Evolutionary conservation across 2,888 invertebrate genomes (phyloP), one percentile per base, ranked within the genome.

Genomic region (Euplagia quadripunctaria): DNA sequence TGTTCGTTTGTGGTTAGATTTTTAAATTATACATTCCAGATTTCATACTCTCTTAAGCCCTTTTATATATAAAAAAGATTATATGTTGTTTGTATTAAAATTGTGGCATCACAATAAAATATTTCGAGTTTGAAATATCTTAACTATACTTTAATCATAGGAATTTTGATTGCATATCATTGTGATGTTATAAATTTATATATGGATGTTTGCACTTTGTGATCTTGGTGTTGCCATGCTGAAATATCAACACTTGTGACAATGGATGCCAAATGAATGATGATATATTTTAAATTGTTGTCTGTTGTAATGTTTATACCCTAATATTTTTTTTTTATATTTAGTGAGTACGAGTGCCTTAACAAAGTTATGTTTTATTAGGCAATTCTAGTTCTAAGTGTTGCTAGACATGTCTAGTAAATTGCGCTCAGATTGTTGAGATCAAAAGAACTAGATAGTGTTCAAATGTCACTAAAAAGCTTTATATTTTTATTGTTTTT

Each of bases 241-340:
- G 63, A 72, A 80, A 82, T 77, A 78, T 87, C 80, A 84, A 82
- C 83, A 82, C 83, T 86, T 84, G 89, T 89, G 88, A 89, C 85
- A 83, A 88, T 86, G 88, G 89, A 91, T 93, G 94, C 94, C 93
- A 94, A 94, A 94, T 90, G 76, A 94, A 93, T 89, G 77, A 83
- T 87, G 84, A 85, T 80, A 86, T 85, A 88, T 89, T 87, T 88
- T 88, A 83, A 86, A 82, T 81, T 89, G 87, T 90, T 88, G 85
- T 87, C 88, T 90, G 87, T 91, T 90, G 87, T 90, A 88, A 85
- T 84, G 77, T 84, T 83, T 86, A 84, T 80, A 82, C 73, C 81
- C 77, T 80, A 78, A 78, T 79, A 31, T 81, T 84, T 31, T 58
- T n/a, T 43, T 58, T 82, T 82, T 75, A 77, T 74, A 80, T 83